phyloP scores from a whole-genome alignment of 2,113 vertebrate species.

The Microtus oregoni region DNA sequence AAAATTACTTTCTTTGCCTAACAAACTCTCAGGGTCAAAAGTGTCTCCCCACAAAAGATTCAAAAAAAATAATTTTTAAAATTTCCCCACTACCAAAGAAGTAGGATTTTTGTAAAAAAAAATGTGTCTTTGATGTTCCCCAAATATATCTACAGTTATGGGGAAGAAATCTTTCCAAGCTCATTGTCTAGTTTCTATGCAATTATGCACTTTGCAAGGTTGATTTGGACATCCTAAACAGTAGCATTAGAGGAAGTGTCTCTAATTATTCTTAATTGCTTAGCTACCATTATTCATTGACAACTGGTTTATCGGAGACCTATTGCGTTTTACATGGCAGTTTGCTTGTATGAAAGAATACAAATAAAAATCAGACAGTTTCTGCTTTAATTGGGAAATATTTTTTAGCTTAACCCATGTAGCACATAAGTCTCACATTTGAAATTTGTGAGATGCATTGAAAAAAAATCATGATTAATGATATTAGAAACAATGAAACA shows the following conservation, averaged over 20 bases:
- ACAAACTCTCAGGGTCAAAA: not conserved
- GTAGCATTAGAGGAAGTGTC: constrained; percentile 37
- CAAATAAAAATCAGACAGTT: constrained; percentile 68
- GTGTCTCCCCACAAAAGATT: not conserved
- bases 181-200: constrained; percentile 67
- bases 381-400: constrained; percentile 59
- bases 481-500: not conserved
- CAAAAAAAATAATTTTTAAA: not conserved
- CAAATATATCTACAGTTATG: constrained; percentile 59
- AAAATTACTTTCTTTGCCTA: constrained; percentile 18
- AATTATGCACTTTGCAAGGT: constrained; percentile 68
- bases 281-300: constrained; percentile 62
- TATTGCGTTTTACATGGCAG: constrained; percentile 12
- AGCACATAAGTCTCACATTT: constrained; percentile 20
- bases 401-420: constrained; percentile 59
- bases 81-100: constrained; percentile 24
- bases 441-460: not conserved
- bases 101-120: constrained; percentile 27
- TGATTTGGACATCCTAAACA: constrained; percentile 63
- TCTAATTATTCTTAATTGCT: constrained; percentile 72
- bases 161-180: constrained; percentile 38
- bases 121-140: not conserved
- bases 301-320: constrained; percentile 67
- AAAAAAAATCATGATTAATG: constrained; percentile 33
- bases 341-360: constrained; percentile 44